These are phyloP conservation scores for Pseudotriccus pelzelni DNA, from an alignment of 2,797 vertebrate species.

Conservation along the genomic window DNA sequence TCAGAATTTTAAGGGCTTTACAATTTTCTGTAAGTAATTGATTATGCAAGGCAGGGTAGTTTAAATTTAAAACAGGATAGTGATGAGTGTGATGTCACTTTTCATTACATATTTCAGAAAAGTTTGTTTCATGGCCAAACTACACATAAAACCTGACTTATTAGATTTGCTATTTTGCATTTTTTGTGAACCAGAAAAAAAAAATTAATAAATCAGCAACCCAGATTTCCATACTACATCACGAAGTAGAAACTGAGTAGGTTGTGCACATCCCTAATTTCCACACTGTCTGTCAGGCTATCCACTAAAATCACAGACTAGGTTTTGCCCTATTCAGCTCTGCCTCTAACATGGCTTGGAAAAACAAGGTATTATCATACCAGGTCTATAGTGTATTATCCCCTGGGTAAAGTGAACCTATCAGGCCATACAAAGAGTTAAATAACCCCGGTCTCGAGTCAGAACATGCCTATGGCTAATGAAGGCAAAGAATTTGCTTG, in stretches of 20 bases:
- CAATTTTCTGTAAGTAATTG: constrained; percentile 72
- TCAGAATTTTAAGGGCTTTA: constrained; percentile 71
- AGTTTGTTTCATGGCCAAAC: constrained; percentile 73
- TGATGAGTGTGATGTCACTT: constrained; percentile 68
- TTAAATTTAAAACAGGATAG: constrained; percentile 71
- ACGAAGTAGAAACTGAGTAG: constrained; percentile 39
- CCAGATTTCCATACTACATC: constrained; percentile 51
- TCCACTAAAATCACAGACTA: neutral
- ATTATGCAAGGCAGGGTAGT: constrained; percentile 68
- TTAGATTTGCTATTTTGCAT: constrained; percentile 69
- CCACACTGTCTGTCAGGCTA: constrained; percentile 9
- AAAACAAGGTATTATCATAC: neutral
- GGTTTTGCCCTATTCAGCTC: constrained; percentile 49
- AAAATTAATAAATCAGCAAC: neutral
- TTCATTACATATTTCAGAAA: constrained; percentile 66
- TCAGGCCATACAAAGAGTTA: neutral
- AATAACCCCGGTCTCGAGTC: accelerated
- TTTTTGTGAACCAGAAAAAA: constrained; percentile 65
- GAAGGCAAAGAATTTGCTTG: neutral
- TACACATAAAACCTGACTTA: constrained; percentile 64
- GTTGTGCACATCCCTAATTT: constrained; percentile 13
- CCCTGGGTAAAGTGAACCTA: neutral
- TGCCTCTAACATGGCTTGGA: neutral
- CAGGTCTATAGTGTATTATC: neutral
- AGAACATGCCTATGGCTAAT: neutral